phyloP scores from a whole-genome alignment of 2,888 invertebrate genomes.

The Miltochrista miniata region DNA sequence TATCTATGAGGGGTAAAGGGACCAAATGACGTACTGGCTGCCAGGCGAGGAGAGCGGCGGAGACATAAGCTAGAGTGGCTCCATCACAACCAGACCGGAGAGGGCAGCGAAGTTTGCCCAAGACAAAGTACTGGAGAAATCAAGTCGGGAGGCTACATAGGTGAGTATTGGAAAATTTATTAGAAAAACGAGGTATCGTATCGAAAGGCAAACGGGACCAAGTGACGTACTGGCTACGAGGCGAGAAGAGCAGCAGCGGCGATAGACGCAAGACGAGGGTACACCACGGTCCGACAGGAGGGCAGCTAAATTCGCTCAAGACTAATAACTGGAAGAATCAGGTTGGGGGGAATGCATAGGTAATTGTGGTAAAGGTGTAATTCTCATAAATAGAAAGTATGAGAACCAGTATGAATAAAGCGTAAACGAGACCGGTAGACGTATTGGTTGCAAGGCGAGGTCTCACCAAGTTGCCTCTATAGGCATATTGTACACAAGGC shows the following conservation, averaged over 20 bases:
- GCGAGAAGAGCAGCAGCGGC: slow-evolving; percentile 86
- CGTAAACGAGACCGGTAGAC: too few relatives aligned
- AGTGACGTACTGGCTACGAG: slow-evolving; percentile 91
- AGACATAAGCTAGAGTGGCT: slow-evolving; percentile 73
- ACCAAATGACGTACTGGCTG: slow-evolving; percentile 92
- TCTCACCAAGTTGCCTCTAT: too few relatives aligned
- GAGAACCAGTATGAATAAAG: too few relatives aligned
- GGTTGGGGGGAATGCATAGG: slow-evolving; percentile 78
- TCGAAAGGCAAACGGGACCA: slow-evolving; percentile 93
- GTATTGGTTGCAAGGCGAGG: too few relatives aligned
- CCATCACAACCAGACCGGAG: slow-evolving; percentile 58
- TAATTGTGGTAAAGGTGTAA: too few relatives aligned
- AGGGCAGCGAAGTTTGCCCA: slow-evolving; percentile 84
- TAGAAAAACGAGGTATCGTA: slow-evolving; percentile 89
- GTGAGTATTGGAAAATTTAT: slow-evolving; percentile 57
- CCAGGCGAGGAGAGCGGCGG: slow-evolving; percentile 87
- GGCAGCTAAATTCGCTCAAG: slow-evolving; percentile 85
- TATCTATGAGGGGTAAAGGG: slow-evolving; percentile 39
- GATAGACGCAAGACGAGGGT: slow-evolving; percentile 70
- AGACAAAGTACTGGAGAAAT: slow-evolving; percentile 85
- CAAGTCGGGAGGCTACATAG: slow-evolving; percentile 89
- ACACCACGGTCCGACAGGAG: slow-evolving; percentile 58
- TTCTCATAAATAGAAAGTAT: too few relatives aligned
- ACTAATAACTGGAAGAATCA: slow-evolving; percentile 84
- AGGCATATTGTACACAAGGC: too few relatives aligned